Conservation (phyloP, 2,888 invertebrate species). For the Pyrrhia umbra region DNA sequence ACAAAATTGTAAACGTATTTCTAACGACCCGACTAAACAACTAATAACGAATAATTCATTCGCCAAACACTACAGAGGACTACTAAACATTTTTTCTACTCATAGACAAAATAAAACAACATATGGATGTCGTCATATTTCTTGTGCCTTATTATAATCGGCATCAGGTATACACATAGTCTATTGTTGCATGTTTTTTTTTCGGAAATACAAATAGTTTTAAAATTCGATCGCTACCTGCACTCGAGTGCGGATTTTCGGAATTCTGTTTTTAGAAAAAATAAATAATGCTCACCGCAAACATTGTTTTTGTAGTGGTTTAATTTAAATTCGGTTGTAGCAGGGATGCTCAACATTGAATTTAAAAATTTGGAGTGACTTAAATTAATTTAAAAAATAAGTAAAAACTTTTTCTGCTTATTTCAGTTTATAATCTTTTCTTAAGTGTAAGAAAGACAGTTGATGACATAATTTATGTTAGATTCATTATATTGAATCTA, state of each 20-base stretch:
- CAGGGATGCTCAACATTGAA: conserved; percentile 71
- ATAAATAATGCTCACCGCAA: conserved; percentile 85
- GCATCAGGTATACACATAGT: conserved; percentile 84
- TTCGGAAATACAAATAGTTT: conserved; percentile 88
- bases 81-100: conserved; percentile 63
- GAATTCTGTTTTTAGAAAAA: conserved; percentile 86
- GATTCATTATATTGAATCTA: conserved; percentile 24
- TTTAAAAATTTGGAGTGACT: conserved; percentile 1
- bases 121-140: conserved; percentile 86
- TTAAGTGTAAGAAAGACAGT: not conserved
- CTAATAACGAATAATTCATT: conserved; percentile 83
- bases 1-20: conserved; percentile 82
- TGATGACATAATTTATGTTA: conserved; percentile 8
- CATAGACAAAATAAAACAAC: conserved; percentile 78
- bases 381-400: not conserved
- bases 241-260: conserved; percentile 86
- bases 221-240: conserved; percentile 88
- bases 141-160: conserved; percentile 87
- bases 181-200: conserved; percentile 84
- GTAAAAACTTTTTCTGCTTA: not conserved
- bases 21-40: conserved; percentile 77
- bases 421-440: not conserved
- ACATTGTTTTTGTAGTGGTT: conserved; percentile 86
- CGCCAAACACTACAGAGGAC: conserved; percentile 72
- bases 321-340: conserved; percentile 67